Percentiles rank a stretch among this genome's conserved stretches.
Conservation (phyloP, 2,888 invertebrate genomes). For the Ferrisia virgata region DNA sequence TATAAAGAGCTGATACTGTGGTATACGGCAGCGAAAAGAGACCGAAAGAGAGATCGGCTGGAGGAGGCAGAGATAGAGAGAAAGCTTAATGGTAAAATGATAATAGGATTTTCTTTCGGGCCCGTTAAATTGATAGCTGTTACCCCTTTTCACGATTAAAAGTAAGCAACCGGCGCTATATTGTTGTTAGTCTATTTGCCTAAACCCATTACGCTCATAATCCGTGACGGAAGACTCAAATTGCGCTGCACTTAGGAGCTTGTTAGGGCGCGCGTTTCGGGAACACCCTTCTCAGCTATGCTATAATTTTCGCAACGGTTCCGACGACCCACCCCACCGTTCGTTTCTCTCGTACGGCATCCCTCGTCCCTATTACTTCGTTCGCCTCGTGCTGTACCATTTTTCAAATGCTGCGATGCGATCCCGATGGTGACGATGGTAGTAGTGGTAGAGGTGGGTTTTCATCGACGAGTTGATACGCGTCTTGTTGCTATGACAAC, state of each 20-base stretch:
- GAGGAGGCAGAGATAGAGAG: background rate
- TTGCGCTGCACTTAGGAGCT: slow-evolving; percentile 48
- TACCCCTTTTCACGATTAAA: slow-evolving; percentile 39
- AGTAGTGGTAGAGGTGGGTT: too few relatives aligned
- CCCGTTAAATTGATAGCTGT: slow-evolving; percentile 45
- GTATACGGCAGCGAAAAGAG: background rate
- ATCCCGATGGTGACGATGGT: too few relatives aligned
- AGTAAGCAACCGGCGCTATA: slow-evolving; percentile 29
- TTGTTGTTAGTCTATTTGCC: slow-evolving; percentile 48
- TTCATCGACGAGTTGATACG: background rate
- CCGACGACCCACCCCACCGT: background rate
- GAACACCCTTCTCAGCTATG: background rate
- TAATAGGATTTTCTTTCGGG: slow-evolving; percentile 42
- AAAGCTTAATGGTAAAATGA: slow-evolving; percentile 41
- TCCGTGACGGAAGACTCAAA: slow-evolving; percentile 48
- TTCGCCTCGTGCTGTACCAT: background rate
- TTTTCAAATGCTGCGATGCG: background rate
- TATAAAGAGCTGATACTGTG: background rate
- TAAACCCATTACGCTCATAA: slow-evolving; percentile 49
- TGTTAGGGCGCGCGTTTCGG: slow-evolving; percentile 16
- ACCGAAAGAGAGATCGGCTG: background rate
- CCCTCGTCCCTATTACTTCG: background rate
- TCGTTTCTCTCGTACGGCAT: background rate
- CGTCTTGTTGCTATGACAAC: slow-evolving; percentile 32
- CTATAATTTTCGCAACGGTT: background rate